Base-by-base conservation (phyloP, 2,797 vertebrate genomes). In the Enteromius viviparus region DNA sequence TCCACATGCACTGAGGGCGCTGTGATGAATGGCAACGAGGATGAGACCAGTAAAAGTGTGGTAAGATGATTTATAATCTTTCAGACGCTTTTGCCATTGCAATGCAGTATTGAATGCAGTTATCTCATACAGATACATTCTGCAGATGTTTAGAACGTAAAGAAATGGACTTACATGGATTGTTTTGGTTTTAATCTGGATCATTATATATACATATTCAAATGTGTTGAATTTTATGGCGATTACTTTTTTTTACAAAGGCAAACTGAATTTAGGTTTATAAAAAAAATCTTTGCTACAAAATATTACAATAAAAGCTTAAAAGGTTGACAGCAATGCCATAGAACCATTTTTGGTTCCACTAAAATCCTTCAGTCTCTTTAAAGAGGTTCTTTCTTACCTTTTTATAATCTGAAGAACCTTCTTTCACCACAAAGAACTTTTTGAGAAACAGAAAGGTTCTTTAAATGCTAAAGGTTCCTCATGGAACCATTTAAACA, bases 1-100 rank as follows among this genome's bases (percentile, higher is more conserved):
- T 94, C 94, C 0, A 91, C 94, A 10, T 91, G 93, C 71, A 75
- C 95, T 87, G 95, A 96, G 88, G 91, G 90, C 76, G 89, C 96
- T 71, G 87, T 91, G 0, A 53, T 77, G 40, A 42, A 80, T 47
- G 47, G 9, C 23, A 26, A 29, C 3, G 14, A 29, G 62, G 76
- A 81, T 74, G 76, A 70, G 76, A 76, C 32, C 74, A 53, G 29
- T 83, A 71, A 11, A 29, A 65, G 34, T 23, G 3, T 29, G 86
- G 84, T 87, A 79, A 85, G 83, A 77, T 34, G 47, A 51, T 60
- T 62, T 29, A 58, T 8, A 3, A 58, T 23, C 1, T 1, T 40
- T 47, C 23, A 6, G 37, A 45, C n/a, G 12, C 62, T 21, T 29
- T 29, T 49, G 17, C n/a, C 14, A 34, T 69, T 45, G 34, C 65